Conservation (phyloP, 2,888 invertebrate species). For the Therioaphis trifolii region DNA sequence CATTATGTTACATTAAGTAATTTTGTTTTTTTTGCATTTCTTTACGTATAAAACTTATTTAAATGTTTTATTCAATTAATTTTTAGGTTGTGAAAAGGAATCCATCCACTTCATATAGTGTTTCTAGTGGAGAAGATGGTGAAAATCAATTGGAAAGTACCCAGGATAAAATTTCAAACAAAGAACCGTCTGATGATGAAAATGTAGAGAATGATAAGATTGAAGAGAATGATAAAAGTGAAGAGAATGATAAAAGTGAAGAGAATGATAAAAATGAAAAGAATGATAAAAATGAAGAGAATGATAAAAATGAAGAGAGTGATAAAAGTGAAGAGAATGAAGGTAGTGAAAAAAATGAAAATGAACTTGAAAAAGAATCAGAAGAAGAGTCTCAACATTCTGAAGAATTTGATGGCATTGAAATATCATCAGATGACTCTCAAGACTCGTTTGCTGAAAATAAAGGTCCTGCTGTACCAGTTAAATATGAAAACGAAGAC, state of each 20-base stretch:
- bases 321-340: too few relatives aligned
- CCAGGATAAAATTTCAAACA: too few relatives aligned
- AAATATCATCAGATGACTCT: conserved; percentile 34
- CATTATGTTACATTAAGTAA: neutral
- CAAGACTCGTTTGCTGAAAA: conserved; percentile 19
- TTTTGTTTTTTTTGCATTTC: neutral
- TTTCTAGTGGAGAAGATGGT: conserved; percentile 15
- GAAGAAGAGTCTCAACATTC: neutral
- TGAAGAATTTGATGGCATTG: neutral
- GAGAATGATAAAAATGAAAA: too few relatives aligned
- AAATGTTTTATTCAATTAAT: neutral
- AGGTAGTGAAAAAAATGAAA: conserved; percentile 1
- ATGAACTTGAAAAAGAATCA: conserved; percentile 14
- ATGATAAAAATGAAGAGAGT: too few relatives aligned
- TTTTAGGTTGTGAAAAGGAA: conserved; percentile 48
- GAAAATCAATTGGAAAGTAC: too few relatives aligned
- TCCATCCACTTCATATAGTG: neutral
- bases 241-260: too few relatives aligned
- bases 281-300: too few relatives aligned
- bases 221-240: too few relatives aligned
- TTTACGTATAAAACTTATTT: too few relatives aligned
- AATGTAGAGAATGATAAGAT: too few relatives aligned
- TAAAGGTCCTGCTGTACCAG: neutral
- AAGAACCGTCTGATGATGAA: too few relatives aligned
- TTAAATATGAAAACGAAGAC: conserved; percentile 11